Conservation (phyloP, 2,797 vertebrate genomes). For the Cacajao melanocephalus region DNA sequence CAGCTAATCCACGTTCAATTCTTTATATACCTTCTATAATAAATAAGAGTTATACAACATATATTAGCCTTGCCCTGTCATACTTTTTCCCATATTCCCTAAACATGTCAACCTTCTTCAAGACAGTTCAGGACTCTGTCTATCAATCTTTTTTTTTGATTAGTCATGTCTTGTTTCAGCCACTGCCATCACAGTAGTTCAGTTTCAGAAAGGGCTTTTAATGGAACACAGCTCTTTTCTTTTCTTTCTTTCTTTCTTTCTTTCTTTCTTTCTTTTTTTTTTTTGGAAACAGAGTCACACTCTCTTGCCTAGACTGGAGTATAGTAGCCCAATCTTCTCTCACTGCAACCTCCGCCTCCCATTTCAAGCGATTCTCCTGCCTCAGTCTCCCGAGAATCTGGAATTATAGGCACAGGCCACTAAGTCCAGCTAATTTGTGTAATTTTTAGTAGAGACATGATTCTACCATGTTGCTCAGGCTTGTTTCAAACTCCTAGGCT, state of each 20-base stretch:
- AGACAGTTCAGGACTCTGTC: not conserved
- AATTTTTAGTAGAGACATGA: too few relatives aligned
- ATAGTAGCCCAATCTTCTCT: too few relatives aligned
- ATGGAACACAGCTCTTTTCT: not conserved
- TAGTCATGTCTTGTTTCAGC: not conserved
- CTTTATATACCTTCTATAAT: not conserved
- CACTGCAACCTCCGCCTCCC: too few relatives aligned
- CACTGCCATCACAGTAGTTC: not conserved
- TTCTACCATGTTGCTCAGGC: too few relatives aligned
- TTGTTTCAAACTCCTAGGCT: too few relatives aligned
- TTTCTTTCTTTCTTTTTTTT: too few relatives aligned
- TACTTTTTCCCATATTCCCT: not conserved
- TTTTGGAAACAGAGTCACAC: too few relatives aligned
- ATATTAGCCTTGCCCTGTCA: not conserved
- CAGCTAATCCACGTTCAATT: not conserved
- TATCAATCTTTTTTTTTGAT: not conserved
- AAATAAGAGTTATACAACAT: not conserved
- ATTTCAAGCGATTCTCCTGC: too few relatives aligned
- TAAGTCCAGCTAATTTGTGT: too few relatives aligned
- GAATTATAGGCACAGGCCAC: too few relatives aligned
- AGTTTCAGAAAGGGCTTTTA: not conserved
- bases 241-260: not conserved
- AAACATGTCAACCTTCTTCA: not conserved
- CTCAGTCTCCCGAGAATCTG: too few relatives aligned
- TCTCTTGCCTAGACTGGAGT: too few relatives aligned